A percentile compares a stretch with the other conserved stretches of the same genome.
These are phyloP conservation scores for Amphimallon solstitiale DNA, from an alignment of 2,888 invertebrate genomes.

Conservation along the genomic window DNA sequence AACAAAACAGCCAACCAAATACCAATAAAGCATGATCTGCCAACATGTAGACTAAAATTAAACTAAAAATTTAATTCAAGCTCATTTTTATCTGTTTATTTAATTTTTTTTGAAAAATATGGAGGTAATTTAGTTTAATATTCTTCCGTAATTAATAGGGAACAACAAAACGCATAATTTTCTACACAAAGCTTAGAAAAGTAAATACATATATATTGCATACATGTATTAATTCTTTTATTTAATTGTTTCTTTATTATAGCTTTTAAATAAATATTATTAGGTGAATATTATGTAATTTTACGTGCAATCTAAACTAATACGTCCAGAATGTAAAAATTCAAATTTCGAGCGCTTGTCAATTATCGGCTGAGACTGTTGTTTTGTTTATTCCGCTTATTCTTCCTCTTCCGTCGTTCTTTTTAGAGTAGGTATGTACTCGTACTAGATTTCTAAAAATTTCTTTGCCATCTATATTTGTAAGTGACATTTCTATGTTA, in stretches of 20 bases:
- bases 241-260: no score
- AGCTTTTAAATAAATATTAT: no score
- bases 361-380: slow-evolving; percentile 2
- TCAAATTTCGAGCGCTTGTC: slow-evolving; percentile 12
- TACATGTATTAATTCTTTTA: no score
- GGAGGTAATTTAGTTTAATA: no score
- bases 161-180: no score
- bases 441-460: slow-evolving; percentile 21
- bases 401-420: slow-evolving; percentile 44
- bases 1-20: slow-evolving; percentile 39
- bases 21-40: slow-evolving; percentile 3
- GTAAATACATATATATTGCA: no score
- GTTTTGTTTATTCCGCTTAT: slow-evolving; percentile 42
- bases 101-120: background rate
- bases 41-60: slow-evolving; percentile 15
- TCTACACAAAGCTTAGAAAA: no score
- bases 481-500: background rate
- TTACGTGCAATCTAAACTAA: no score
- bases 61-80: background rate
- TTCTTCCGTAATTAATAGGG: no score
- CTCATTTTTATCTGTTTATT: background rate
- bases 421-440: slow-evolving; percentile 41
- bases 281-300: no score
- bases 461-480: slow-evolving; percentile 34
- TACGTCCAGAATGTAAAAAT: no score